Conservation (phyloP, 2,113 vertebrate genomes). For the Axis porcinus region DNA sequence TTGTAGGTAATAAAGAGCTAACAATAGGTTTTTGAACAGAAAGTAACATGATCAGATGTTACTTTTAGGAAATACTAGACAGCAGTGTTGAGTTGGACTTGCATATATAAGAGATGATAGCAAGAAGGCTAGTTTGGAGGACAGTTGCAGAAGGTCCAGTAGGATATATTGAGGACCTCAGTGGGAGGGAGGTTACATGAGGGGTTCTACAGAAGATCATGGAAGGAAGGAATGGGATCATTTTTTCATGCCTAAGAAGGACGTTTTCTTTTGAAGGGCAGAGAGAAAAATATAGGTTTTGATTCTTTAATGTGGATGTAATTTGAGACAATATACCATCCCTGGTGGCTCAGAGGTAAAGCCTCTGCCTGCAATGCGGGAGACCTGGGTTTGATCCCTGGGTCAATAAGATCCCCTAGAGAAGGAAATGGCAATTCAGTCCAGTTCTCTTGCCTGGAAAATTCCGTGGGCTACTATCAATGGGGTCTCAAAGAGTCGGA, state of each 20-base stretch:
- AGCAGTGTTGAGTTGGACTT: neutral
- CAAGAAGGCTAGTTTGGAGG: neutral
- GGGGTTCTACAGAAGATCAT: neutral
- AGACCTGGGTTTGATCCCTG: neutral
- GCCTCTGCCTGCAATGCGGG: too few species aligned
- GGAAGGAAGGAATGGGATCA: neutral
- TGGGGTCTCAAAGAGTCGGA: neutral
- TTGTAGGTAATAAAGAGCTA: neutral
- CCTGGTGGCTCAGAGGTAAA: too few species aligned
- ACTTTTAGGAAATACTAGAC: neutral
- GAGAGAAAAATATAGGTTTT: neutral
- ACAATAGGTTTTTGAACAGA: neutral
- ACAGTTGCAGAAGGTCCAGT: neutral
- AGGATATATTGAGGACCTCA: neutral
- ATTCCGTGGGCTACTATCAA: neutral
- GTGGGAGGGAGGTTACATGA: neutral
- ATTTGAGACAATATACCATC: neutral
- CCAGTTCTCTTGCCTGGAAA: neutral
- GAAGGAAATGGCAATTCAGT: neutral
- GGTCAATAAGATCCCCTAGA: neutral
- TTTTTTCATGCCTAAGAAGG: neutral
- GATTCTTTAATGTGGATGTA: neutral
- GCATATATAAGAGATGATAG: neutral
- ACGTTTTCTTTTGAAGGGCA: neutral
- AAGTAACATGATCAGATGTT: neutral